These are phyloP conservation scores for Betta splendens DNA, from an alignment of 2,797 vertebrate genomes.

Conservation along the genomic window DNA sequence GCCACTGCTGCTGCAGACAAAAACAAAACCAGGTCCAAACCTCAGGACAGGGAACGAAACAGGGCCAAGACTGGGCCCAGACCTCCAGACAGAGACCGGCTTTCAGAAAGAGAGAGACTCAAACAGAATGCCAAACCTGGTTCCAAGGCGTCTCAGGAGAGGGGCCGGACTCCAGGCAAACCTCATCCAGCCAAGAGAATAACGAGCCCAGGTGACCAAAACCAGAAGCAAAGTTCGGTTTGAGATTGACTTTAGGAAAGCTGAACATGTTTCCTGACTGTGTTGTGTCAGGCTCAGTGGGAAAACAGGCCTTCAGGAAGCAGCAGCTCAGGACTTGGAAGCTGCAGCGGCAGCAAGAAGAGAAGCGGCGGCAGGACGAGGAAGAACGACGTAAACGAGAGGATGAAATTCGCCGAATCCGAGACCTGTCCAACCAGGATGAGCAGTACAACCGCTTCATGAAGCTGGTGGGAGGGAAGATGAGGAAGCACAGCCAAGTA, in stretches of 20 bases:
- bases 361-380: conserved; percentile 86
- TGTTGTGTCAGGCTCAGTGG: conserved; percentile 58
- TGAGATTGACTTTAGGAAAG: background rate
- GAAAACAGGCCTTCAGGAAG: conserved; percentile 89
- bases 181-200: conserved; percentile 82
- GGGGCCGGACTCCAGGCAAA: conserved; percentile 81
- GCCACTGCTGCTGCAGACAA: conserved; percentile 34
- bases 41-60: conserved; percentile 72
- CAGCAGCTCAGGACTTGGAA: conserved; percentile 93
- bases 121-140: conserved; percentile 78
- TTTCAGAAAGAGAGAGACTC: conserved; percentile 80
- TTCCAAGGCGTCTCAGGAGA: conserved; percentile 75
- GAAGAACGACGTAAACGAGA: conserved; percentile 93
- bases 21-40: conserved; percentile 51
- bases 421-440: conserved; percentile 97
- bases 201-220: conserved; percentile 74
- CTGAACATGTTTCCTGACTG: background rate
- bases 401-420: conserved; percentile 94
- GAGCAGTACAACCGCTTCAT: conserved; percentile 99
- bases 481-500: conserved; percentile 87
- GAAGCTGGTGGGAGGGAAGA: conserved; percentile 93
- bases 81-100: conserved; percentile 65
- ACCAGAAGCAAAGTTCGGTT: background rate
- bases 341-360: conserved; percentile 85
- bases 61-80: conserved; percentile 75